Evolutionary conservation across 2,888 invertebrate genomes (phyloP), one percentile per base, ranked within the genome.

Genomic region (Aproaerema taeniolella): DNA sequence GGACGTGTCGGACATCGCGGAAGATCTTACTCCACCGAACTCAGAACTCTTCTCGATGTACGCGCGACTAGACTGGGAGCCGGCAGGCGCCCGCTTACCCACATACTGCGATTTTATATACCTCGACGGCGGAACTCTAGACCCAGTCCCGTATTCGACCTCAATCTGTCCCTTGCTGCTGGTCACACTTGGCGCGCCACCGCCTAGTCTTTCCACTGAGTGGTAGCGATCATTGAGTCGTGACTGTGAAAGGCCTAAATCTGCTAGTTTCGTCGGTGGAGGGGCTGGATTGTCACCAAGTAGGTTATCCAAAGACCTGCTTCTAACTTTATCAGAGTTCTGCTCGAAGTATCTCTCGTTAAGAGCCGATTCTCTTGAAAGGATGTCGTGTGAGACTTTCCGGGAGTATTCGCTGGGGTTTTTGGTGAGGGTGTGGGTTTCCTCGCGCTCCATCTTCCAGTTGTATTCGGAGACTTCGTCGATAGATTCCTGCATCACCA

Each of bases 1-100:
- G 37, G 96, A 96, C 0, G 96, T 97, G 64, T 97, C 97, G 0
- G 95, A 96, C 93, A 97, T 93, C 1, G 95, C 96, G 9, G 94
- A 95, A 6, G 94, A 94, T 50, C 90, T 81, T 16, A 90, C 91
- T 15, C 90, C 91, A 13, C 88, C 87, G 60, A 91, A 91, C 59
- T 93, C 93, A 1, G 92, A 92, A 58, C 87, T 87, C 74, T 93
- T 92, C 59, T 96, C 96, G 58, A 96, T 94, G 52, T 96, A 95
- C 2, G 94, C 94, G 45, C 94, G 91, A 66, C 93, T 93, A 0
- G 95, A 95, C 67, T 95, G 95, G 44, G 95, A 94, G 15, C 95
- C 95, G n/a, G 93, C 92, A 3, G 92, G 91, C 2, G 94, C 93
- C 38, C 93, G 89, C 53, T 94, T 93, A 15, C 94, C 93, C 11